Base-by-base conservation (phyloP, 2,797 vertebrate genomes). In the Tokudaia tokunoshimensis region DNA sequence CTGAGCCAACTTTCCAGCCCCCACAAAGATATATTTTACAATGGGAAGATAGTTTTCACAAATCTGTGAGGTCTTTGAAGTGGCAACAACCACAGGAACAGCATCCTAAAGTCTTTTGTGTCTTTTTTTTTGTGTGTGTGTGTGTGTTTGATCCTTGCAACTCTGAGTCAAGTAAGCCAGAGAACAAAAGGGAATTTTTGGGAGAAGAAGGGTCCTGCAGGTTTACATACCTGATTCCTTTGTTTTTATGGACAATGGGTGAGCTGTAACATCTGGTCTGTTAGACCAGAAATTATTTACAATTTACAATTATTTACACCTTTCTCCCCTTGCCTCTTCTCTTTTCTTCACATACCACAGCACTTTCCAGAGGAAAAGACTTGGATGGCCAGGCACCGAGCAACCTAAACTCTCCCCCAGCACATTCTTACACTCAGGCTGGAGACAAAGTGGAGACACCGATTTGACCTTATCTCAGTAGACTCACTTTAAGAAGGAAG, bases 11-110 rank as follows among this genome's bases (percentile, higher is more conserved):
- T 50, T 63, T 67, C 83, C 17, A 44, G 17, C 29, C 9, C 61
- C 82, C 41, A 86, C 24, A 93, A 89, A 91, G 91, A 76, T 24
- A 52, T n/a, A 76, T 85, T 75, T 74, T 78, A 34, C 82, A 52
- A 65, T 63, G 72, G 57, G 14, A 83, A 41, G 17, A 22, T 75
- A 74, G 75, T 81, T 95, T 84, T 92, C 78, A 90, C 29, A 86
- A 79, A 34, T 80, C 11, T 37, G 0, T 31, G 17, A 85, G 76
- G 44, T 4, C 94, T 96, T 22, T 78, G 26, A 91, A 81, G n/a
- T 61, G 15, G 37, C 57, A 78, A 89, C 50, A 59, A 41, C 10
- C 3, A 74, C 24, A 81, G 5, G 37, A 3, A 31, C 31, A 59
- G 24, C 37, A 47, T 50, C 44, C n/a, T 72, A 65, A 72, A 84